These are phyloP conservation scores for Oryctolagus cuniculus DNA, from an alignment of 2,113 vertebrate genomes.

Conservation along the genomic window mOryCun1.1 NC_091438.1:6164501-6165000, in stretches of 20 bases:
- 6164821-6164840: no score
- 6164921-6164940: no score
- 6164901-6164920: no score
- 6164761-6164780: not conserved
- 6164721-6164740: not conserved
- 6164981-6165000: no score
- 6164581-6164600: not conserved
- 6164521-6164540: not conserved
- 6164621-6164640: not conserved
- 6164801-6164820: no score
- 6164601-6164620: not conserved
- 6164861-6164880: no score
- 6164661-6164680: fast-evolving
- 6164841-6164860: no score
- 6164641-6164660: not conserved
- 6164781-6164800: not conserved
- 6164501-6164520: not conserved
- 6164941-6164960: no score
- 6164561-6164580: not conserved
- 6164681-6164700: not conserved
- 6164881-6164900: no score
- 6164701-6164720: not conserved
- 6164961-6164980: no score
- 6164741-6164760: not conserved
- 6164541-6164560: not conserved